These are phyloP conservation scores for Sebastes kiyomatsui DNA, from an alignment of 2,797 vertebrate genomes.

Conservation along the genomic window DNA sequence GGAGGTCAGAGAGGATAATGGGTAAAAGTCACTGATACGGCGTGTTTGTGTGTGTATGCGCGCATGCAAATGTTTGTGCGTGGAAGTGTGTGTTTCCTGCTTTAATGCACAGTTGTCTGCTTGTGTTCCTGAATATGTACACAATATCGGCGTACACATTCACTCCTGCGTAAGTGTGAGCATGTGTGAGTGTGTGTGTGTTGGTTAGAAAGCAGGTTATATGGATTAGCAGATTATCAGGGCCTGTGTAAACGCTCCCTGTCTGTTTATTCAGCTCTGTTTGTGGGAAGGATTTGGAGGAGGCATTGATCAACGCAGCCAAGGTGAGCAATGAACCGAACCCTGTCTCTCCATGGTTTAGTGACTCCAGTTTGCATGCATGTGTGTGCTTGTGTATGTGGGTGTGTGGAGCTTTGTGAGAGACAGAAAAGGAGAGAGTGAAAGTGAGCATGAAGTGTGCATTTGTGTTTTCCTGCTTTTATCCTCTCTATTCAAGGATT, in stretches of 20 bases:
- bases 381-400: constrained; percentile 9
- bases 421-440: constrained; percentile 9
- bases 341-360: constrained; percentile 71
- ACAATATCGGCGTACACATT: constrained; percentile 27
- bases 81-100: constrained; percentile 13
- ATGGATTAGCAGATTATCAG: constrained; percentile 86
- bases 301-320: constrained; percentile 84
- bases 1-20: constrained; percentile 76
- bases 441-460: constrained; percentile 45
- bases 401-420: constrained; percentile 15
- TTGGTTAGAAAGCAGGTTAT: constrained; percentile 74
- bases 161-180: not conserved
- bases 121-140: constrained; percentile 28
- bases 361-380: constrained; percentile 55
- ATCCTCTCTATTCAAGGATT: constrained; percentile 46
- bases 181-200: constrained; percentile 21
- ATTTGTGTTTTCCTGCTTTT: constrained; percentile 29
- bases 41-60: constrained; percentile 12
- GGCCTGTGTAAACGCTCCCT: constrained; percentile 78
- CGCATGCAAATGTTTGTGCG: constrained; percentile 25
- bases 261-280: constrained; percentile 87
- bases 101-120: constrained; percentile 24
- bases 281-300: constrained; percentile 83
- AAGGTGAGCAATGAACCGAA: constrained; percentile 81
- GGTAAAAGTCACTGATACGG: constrained; percentile 62